These are phyloP conservation scores for Drosophila atroscutellata DNA, from an alignment of 2,888 invertebrate species.

Conservation along the genomic window DNA sequence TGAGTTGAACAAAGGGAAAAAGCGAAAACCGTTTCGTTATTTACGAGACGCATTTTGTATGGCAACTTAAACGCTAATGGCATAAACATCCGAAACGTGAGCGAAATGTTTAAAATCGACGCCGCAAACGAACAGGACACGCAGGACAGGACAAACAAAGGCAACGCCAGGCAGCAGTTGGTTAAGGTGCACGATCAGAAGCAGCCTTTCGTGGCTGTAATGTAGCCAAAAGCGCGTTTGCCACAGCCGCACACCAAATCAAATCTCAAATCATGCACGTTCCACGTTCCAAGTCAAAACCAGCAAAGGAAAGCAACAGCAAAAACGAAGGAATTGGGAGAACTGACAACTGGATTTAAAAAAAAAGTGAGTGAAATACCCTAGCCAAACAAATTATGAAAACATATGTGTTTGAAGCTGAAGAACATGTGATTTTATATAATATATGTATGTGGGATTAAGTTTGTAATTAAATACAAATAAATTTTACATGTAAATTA, in stretches of 20 bases:
- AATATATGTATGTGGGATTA: too few relatives aligned
- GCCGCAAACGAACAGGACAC: slow-evolving; percentile 55
- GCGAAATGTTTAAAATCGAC: slow-evolving; percentile 71
- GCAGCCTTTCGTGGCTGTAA: slow-evolving; percentile 59
- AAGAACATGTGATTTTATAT: not conserved
- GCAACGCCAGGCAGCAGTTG: slow-evolving; percentile 14
- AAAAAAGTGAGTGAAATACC: slow-evolving; percentile 17
- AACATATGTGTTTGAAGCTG: too few relatives aligned
- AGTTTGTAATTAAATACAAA: not conserved
- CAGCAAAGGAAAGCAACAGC: slow-evolving; percentile 25
- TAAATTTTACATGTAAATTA: not conserved
- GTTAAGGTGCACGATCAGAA: slow-evolving; percentile 41
- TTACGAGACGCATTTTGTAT: slow-evolving; percentile 78
- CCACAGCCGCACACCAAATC: slow-evolving; percentile 67
- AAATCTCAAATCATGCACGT: slow-evolving; percentile 81
- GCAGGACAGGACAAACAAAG: slow-evolving; percentile 33
- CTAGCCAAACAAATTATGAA: slow-evolving; percentile 2
- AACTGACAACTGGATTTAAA: not conserved
- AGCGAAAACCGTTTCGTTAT: slow-evolving; percentile 66
- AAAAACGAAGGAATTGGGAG: slow-evolving; percentile 7
- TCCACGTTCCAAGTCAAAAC: slow-evolving; percentile 51
- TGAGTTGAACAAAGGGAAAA: slow-evolving; percentile 32
- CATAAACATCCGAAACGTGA: slow-evolving; percentile 84
- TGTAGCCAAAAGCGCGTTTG: slow-evolving; percentile 67
- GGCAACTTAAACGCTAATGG: slow-evolving; percentile 84